Evolutionary conservation across 1,140 invertebrate genomes (phyloP).

Genomic region (Dendrolimus kikuchii): DNA sequence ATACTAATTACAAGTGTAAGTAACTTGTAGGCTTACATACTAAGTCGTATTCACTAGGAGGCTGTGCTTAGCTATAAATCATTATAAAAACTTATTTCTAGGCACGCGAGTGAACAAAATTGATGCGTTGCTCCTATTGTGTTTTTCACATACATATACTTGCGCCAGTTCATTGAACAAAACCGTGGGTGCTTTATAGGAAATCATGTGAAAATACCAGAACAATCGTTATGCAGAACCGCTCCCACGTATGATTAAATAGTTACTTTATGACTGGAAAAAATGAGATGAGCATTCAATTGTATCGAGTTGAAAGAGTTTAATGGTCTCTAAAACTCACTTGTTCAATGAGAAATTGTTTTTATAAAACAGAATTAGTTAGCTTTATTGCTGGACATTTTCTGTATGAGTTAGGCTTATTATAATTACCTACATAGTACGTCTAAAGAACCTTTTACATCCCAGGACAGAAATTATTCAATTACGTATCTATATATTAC

Average conservation of each 20-base stretch:
- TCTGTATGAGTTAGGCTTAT: too few relatives aligned
- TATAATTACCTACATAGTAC: too few relatives aligned
- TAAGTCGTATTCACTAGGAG: too few relatives aligned
- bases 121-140: slow-evolving; percentile 11
- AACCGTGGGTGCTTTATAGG: slow-evolving; percentile 27
- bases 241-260: slow-evolving; percentile 25
- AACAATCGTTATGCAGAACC: slow-evolving; percentile 26
- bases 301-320: slow-evolving; percentile 37
- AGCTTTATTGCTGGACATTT: too few relatives aligned
- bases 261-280: slow-evolving; percentile 28
- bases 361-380: too few relatives aligned
- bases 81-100: slow-evolving; percentile 7
- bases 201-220: slow-evolving; percentile 39
- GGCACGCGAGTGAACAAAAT: not conserved
- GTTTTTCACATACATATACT: slow-evolving; percentile 9
- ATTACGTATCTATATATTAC: too few relatives aligned
- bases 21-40: too few relatives aligned
- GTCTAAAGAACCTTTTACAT: too few relatives aligned
- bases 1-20: too few relatives aligned
- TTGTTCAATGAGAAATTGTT: slow-evolving; percentile 11
- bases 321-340: slow-evolving; percentile 33
- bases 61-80: not conserved
- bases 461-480: too few relatives aligned
- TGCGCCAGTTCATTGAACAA: slow-evolving; percentile 16
- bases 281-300: slow-evolving; percentile 37